Base-by-base conservation (phyloP, 2,113 vertebrate genomes). In the Sander lucioperca region DNA sequence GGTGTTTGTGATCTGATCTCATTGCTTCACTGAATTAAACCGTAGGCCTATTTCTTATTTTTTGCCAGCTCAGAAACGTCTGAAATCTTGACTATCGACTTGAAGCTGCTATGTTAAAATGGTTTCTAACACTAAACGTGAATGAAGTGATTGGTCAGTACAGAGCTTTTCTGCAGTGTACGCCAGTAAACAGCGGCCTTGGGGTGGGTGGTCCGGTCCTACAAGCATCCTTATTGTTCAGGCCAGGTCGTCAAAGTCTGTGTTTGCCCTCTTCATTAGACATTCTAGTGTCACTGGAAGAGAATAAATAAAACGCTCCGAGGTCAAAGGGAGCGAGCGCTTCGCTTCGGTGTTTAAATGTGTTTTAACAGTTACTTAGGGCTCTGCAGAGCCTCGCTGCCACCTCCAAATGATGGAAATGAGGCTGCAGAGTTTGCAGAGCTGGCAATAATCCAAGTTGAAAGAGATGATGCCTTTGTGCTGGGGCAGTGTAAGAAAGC, bases 221-320 rank as follows among this genome's bases (percentile, higher is more conserved):
- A 3, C 25, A 43, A 67, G 47, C 56, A 1, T 75, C 56, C 51
- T 87, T 56, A 87, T 91, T 90, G 91, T 91, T 88, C 39, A 57
- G 87, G 43, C 53, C 68, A 2, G 64, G 77, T 75, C 45, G 78
- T 88, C 70, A 90, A 74, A 84, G 82, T 88, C 91, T 86, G 87
- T 96, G 94, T 96, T 96, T 96, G 91, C 88, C 59, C 70, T 89
- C 85, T 94, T 93, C 92, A 95, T 96, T 95, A 95, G 87, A 88
- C 95, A 87, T 90, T 89, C 84, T 77, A 79, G 95, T 95, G 95
- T 95, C 94, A 95, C 89, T 51, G 74, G 23, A 63, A 16, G 80
- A 72, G 86, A 48, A 88, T 91, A 93, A 95, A 96, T 91, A 95
- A 63, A 87, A 84, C 67, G 76, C 73, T 16, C 67, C 6, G 66